Base-by-base conservation (phyloP, 2,888 invertebrate species). In the Sipunculus nudus region DNA sequence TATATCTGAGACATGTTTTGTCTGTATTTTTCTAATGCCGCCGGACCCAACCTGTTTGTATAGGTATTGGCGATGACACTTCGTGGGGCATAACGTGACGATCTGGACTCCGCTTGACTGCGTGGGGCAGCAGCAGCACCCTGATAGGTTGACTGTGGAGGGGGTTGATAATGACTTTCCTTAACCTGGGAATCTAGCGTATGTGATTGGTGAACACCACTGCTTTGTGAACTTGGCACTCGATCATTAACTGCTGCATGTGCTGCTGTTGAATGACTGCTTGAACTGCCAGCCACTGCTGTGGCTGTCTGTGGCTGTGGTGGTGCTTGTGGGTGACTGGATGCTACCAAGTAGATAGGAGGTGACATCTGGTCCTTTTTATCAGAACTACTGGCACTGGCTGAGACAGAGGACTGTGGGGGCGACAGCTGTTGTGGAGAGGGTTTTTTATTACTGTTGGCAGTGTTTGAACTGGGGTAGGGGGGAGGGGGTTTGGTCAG, bases 1-100 rank as follows among this genome's bases (percentile, higher is more conserved):
- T 79, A 79, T 35, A 79, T 57, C 59, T 66, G 67, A 45, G 72
- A 72, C 70, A 78, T 69, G 59, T 75, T 76, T 64, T 75, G 72
- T 53, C 78, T 77, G 64, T 79, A 81, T 58, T 76, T 75, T 49
- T 78, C 76, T 58, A 78, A 61, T 3, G 77, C 75, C 25, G 71
- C 72, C 26, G 72, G 62, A 39, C 74, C 78, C 61, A 77, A 67
- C 53, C 71, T 70, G 19, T 68, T 74, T 65, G 81, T 79, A 68
- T 84, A 84, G 3, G 81, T 81, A 65, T 81, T 80, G 32, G 80
- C 77, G 32, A 83, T 83, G 53, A 79, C 78, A 70, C 77, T 80
- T 59, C 77, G 78, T 4, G 82, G 75, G 23, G 83, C 82, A 68
- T 78, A 82, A 55, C 80, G 75, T 55, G 63, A 67, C 26, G 71